A percentile compares a stretch with the other conserved stretches of the same genome.
Conservation (phyloP, 1,140 invertebrate genomes). For the Lasaia peninsularis region DNA sequence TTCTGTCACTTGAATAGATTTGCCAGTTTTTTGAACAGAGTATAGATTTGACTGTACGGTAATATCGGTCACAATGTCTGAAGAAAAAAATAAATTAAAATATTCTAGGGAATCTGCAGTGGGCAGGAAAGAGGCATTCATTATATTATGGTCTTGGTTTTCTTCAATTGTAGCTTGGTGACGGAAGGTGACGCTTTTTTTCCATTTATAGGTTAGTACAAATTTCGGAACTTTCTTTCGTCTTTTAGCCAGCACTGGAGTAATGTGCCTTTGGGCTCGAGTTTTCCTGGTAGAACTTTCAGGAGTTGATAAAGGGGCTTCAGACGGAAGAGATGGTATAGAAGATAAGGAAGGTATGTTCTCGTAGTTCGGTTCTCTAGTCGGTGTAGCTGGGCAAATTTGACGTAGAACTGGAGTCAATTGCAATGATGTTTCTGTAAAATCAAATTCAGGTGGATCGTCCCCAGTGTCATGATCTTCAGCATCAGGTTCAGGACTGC, state of each 20-base stretch:
- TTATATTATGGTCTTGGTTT: slow-evolving; percentile 21
- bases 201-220: slow-evolving; percentile 25
- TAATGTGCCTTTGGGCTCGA: slow-evolving; percentile 22
- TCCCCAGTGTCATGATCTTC: slow-evolving; percentile 23
- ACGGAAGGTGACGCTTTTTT: slow-evolving; percentile 21
- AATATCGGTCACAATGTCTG: slow-evolving; percentile 24
- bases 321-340: slow-evolving; percentile 26
- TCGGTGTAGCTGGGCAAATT: slow-evolving; percentile 25
- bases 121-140: slow-evolving; percentile 16
- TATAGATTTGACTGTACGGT: slow-evolving; percentile 27
- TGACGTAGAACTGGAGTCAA: slow-evolving; percentile 24
- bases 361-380: slow-evolving; percentile 22
- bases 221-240: slow-evolving; percentile 27
- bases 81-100: slow-evolving; percentile 26
- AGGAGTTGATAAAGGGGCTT: slow-evolving; percentile 23
- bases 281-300: slow-evolving; percentile 29
- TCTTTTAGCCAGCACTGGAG: slow-evolving; percentile 16
- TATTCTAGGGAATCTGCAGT: slow-evolving; percentile 21
- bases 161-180: slow-evolving; percentile 24
- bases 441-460: slow-evolving; percentile 20
- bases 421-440: slow-evolving; percentile 24
- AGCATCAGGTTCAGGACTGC: slow-evolving; percentile 24
- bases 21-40: slow-evolving; percentile 30
- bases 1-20: slow-evolving; percentile 23
- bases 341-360: slow-evolving; percentile 27